These are phyloP conservation scores for Osmoderma eremita DNA, from an alignment of 2,888 invertebrate species.

Conservation along the genomic window DNA sequence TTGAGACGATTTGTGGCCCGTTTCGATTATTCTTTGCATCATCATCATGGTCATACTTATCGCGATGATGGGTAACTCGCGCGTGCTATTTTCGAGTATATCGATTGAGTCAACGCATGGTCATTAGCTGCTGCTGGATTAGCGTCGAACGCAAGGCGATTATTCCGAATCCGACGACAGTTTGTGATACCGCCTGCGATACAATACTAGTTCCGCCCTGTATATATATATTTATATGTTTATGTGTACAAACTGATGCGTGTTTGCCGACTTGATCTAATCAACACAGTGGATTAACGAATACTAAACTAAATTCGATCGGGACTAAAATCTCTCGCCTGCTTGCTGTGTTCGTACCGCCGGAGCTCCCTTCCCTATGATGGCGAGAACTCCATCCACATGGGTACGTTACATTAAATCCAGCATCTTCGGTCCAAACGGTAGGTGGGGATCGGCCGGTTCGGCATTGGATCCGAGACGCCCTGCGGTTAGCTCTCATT, in stretches of 20 bases:
- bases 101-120: constrained; percentile 17
- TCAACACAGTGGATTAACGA: constrained; percentile 51
- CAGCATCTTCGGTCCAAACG: constrained; percentile 50
- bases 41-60: constrained; percentile 65
- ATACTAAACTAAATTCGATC: constrained; percentile 53
- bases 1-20: constrained; percentile 52
- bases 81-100: background rate
- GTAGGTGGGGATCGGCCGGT: constrained; percentile 47
- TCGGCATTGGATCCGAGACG: constrained; percentile 51
- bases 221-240: constrained; percentile 1
- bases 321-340: constrained; percentile 48
- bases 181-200: background rate
- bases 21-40: constrained; percentile 63
- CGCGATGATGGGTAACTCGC: background rate
- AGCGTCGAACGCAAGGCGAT: background rate
- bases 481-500: constrained; percentile 45
- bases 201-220: background rate
- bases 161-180: background rate
- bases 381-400: constrained; percentile 48
- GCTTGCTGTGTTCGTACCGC: constrained; percentile 43
- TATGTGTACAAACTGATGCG: constrained; percentile 8
- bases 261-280: constrained; percentile 38
- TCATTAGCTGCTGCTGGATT: constrained; percentile 1
- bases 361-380: constrained; percentile 47
- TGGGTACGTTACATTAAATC: constrained; percentile 38